phyloP scores from a whole-genome alignment of 1,140 invertebrate genomes.

The Cyrtorhinus lividipennis region DNA sequence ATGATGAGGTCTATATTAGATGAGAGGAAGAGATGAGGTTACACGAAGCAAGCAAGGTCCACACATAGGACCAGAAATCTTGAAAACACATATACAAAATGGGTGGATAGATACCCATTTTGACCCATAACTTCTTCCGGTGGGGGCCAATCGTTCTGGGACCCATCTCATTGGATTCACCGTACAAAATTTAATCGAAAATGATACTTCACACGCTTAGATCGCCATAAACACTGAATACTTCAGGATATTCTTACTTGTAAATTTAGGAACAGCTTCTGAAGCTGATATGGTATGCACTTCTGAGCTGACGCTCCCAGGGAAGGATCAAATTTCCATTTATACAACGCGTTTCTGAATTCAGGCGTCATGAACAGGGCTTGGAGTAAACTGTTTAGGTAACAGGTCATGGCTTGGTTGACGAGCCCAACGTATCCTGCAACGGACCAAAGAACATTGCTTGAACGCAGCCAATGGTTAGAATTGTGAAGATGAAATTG shows the following conservation, averaged over 20 bases:
- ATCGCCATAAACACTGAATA: no score
- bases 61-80: no score
- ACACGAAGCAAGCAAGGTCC: no score
- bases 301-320: conserved; percentile 42
- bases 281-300: conserved; percentile 76
- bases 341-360: conserved; percentile 79
- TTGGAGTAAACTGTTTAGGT: conserved; percentile 80
- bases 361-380: conserved; percentile 90
- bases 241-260: conserved; percentile 47
- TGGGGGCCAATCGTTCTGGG: no score
- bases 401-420: conserved; percentile 91
- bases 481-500: conserved; percentile 12
- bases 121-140: no score
- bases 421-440: conserved; percentile 69
- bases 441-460: no score
- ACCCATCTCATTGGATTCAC: no score
- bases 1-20: conserved; percentile 35
- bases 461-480: background rate
- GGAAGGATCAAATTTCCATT: conserved; percentile 60
- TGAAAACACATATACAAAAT: no score
- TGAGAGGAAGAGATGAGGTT: background rate
- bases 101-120: no score
- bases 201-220: no score
- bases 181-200: no score
- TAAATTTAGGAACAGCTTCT: conserved; percentile 73